Percentiles rank a stretch among this genome's conserved stretches.
These are phyloP conservation scores for Synaphobranchus kaupii DNA, from an alignment of 2,797 vertebrate genomes.

Conservation along the genomic window DNA sequence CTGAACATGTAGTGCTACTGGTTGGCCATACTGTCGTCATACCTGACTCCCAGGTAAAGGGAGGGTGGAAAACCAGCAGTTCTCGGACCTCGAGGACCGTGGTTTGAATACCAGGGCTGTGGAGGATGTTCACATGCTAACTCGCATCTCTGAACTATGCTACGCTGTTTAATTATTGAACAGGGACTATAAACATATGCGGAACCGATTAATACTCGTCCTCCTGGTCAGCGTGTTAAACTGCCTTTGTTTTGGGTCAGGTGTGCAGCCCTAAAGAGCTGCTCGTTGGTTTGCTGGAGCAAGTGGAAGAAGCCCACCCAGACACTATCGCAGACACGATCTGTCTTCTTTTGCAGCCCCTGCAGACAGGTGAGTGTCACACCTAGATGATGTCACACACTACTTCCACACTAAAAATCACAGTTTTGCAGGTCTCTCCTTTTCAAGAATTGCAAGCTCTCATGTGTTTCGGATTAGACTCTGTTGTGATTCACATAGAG, in stretches of 20 bases:
- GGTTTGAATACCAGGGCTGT: too few species aligned
- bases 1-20: too few species aligned
- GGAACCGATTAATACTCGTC: neutral
- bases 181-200: neutral
- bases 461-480: too few species aligned
- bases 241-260: slow-evolving; percentile 64
- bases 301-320: slow-evolving; percentile 85
- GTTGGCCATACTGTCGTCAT: too few species aligned
- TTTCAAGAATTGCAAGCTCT: neutral
- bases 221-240: neutral
- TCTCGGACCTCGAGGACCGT: too few species aligned
- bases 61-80: too few species aligned
- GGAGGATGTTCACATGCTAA: neutral
- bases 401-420: neutral
- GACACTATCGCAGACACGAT: slow-evolving; percentile 77
- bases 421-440: neutral
- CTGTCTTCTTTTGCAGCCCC: slow-evolving; percentile 81
- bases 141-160: neutral
- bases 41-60: too few species aligned
- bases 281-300: slow-evolving; percentile 90
- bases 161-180: neutral
- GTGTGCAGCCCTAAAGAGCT: slow-evolving; percentile 92
- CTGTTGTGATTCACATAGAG: neutral
- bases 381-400: neutral
- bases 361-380: slow-evolving; percentile 81